Base-by-base conservation (phyloP, 2,113 vertebrate species). In the Pachyramphus minor region DNA sequence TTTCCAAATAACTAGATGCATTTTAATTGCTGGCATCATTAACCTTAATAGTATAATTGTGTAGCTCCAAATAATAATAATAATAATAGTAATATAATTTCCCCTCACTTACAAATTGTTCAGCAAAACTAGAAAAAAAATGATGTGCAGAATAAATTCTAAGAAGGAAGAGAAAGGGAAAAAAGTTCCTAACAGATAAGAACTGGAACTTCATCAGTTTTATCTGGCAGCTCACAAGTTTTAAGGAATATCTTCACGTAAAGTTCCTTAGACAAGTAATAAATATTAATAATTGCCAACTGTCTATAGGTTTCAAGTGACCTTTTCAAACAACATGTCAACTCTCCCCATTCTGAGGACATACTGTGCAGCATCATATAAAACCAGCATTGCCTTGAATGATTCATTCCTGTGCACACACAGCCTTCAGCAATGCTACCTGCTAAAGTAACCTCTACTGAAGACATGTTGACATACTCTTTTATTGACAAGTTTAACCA, bases 21-120 rank as follows among this genome's bases (percentile, higher is more conserved):
- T 98, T 98, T 98, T 98, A 98, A 99, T 98, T 98, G 96, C 96
- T 97, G 80, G 95, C 97, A 91, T 98, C 98, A 98, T 99, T 98
- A 99, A 98, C 98, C 95, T 98, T 97, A 97, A 97, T 97, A 97
- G 97, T 97, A 97, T 96, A 92, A 98, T 96, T 97, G 95, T 95
- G 81, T 90, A 87, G 95, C 87, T 97, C 87, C 95, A 96, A 96
- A 96, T 97, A 98, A 96, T 87, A 89, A 72, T 53, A 95, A 87
- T 77, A 89, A 71, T 50, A 95, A 87, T 77, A 94, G 76, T 88
- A 89, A 82, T 93, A 96, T 79, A 93, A 97, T 96, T 97, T 96
- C 56, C 87, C 88, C 68, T 87, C 78, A 74, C 62, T 95, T 90
- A 78, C 75, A 93, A 96, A 68, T 79, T 10, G 18, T 90, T 93